These are phyloP conservation scores for Crenichthys baileyi DNA, from an alignment of 2,797 vertebrate species.

Conservation along the genomic window DNA sequence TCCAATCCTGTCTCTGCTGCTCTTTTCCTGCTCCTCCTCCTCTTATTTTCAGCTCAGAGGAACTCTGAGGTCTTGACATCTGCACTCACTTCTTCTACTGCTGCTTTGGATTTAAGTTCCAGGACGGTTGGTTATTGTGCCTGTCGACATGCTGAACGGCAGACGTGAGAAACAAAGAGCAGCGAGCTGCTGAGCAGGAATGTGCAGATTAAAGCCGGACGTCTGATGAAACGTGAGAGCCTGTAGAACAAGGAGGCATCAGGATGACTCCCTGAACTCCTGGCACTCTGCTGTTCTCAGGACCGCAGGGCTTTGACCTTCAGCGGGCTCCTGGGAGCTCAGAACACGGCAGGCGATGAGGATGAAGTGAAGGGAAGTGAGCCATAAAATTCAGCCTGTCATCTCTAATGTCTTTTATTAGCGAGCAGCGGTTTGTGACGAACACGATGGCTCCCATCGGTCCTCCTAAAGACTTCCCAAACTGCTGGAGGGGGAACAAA, in stretches of 20 bases:
- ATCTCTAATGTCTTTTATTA: conserved; percentile 56
- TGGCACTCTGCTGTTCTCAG: not conserved
- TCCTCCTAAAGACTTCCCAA: conserved; percentile 28
- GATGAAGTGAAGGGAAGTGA: conserved; percentile 14
- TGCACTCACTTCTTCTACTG: too few species aligned
- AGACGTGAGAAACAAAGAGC: too few species aligned
- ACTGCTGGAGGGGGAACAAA: conserved; percentile 1
- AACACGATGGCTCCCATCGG: conserved; percentile 55
- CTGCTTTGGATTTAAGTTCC: not conserved
- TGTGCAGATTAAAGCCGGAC: not conserved
- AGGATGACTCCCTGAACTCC: not conserved
- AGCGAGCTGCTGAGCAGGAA: not conserved
- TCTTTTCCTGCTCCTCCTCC: too few species aligned
- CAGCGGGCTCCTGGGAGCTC: conserved; percentile 24
- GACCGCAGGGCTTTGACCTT: conserved; percentile 33
- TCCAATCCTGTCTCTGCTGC: too few species aligned
- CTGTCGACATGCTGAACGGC: too few species aligned
- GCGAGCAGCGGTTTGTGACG: conserved; percentile 61
- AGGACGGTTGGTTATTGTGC: not conserved
- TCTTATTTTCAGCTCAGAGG: too few species aligned
- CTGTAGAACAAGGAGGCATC: not conserved
- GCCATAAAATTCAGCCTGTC: conserved; percentile 35
- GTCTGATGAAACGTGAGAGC: not conserved
- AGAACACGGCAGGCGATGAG: conserved; percentile 14
- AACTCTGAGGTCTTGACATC: too few species aligned